These are phyloP conservation scores for Calliphora vicina DNA, from an alignment of 1,140 invertebrate species.

Conservation along the genomic window DNA sequence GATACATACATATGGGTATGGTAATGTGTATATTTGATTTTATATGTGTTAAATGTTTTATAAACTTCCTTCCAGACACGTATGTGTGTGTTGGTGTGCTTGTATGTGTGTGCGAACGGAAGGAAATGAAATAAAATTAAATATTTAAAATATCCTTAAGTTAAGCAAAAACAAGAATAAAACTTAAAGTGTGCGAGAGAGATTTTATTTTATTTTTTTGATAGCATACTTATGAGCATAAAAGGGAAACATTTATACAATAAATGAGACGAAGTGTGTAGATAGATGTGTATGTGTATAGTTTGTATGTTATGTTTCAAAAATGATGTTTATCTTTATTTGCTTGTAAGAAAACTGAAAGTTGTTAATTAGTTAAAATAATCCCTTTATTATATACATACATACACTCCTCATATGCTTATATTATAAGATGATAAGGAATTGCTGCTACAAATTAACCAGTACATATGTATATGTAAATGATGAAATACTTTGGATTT, in stretches of 20 bases:
- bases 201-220: not conserved
- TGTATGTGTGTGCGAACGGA: too few relatives aligned
- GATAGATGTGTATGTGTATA: not conserved
- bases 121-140: not conserved
- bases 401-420: not conserved
- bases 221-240: not conserved
- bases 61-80: not conserved
- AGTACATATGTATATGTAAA: too few relatives aligned
- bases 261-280: too few relatives aligned
- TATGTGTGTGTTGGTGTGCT: too few relatives aligned
- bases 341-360: not conserved
- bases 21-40: not conserved
- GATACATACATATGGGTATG: not conserved
- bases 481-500: too few relatives aligned
- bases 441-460: too few relatives aligned
- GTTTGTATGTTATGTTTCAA: not conserved
- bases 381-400: not conserved
- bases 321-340: not conserved
- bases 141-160: not conserved
- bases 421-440: too few relatives aligned
- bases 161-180: not conserved
- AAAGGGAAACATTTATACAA: not conserved
- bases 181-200: not conserved
- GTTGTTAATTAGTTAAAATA: not conserved
- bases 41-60: not conserved